These are phyloP conservation scores for Matsumyia berberina DNA, from an alignment of 2,888 invertebrate genomes.

Conservation along the genomic window DNA sequence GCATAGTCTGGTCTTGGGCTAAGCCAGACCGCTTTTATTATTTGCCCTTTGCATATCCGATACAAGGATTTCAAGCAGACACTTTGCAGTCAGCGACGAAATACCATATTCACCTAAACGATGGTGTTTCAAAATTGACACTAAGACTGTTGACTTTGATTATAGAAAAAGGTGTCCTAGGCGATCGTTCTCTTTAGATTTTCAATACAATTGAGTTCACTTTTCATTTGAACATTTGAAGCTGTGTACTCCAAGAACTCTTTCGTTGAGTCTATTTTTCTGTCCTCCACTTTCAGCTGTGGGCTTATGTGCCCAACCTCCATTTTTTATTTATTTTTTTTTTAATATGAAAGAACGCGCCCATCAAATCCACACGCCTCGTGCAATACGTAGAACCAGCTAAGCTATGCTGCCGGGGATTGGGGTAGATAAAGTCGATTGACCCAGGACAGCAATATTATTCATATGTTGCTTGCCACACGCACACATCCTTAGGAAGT, in stretches of 20 bases:
- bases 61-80: not conserved
- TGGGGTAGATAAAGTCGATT: slow-evolving; percentile 8
- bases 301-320: not conserved
- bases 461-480: slow-evolving; percentile 33
- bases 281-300: not conserved
- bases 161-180: too few relatives aligned
- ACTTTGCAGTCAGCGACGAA: not conserved
- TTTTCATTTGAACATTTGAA: too few relatives aligned
- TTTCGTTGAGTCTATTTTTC: not conserved
- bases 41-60: not conserved
- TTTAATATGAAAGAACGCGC: not conserved
- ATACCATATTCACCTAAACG: not conserved
- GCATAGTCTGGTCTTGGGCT: slow-evolving; percentile 16
- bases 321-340: not conserved
- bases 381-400: not conserved
- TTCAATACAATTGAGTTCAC: too few relatives aligned
- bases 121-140: not conserved
- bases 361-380: not conserved
- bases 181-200: too few relatives aligned
- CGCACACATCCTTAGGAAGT: slow-evolving; percentile 15
- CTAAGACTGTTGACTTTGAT: too few relatives aligned
- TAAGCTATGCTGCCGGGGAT: slow-evolving; percentile 1
- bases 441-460: slow-evolving; percentile 28
- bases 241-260: too few relatives aligned
- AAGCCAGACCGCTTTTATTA: not conserved